Evolutionary conservation across 2,888 invertebrate species (phyloP).

Genomic region (Onchidella celtica): DNA sequence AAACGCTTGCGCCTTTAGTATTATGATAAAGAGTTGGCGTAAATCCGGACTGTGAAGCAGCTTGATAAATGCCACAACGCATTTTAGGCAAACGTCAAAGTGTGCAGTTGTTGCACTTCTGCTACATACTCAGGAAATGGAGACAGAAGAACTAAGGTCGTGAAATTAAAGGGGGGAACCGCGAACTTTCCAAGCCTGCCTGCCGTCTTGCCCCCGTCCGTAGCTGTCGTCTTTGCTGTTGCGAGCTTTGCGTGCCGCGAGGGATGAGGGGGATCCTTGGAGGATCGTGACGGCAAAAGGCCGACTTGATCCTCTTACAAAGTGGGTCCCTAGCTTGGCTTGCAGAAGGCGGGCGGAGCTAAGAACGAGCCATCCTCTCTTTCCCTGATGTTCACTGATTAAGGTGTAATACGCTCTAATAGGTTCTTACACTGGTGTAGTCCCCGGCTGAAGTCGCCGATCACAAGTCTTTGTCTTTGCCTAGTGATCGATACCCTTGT

Average conservation of each 20-base stretch:
- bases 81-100: too few relatives aligned
- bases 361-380: not conserved
- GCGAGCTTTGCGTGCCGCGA: slow-evolving; percentile 5
- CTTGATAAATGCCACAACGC: too few relatives aligned
- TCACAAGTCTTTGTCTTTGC: slow-evolving; percentile 12
- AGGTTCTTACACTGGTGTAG: slow-evolving; percentile 23
- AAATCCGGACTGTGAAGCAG: too few relatives aligned
- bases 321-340: not conserved
- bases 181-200: too few relatives aligned
- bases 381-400: slow-evolving; percentile 26
- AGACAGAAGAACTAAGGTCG: too few relatives aligned
- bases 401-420: slow-evolving; percentile 35
- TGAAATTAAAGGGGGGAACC: too few relatives aligned
- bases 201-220: too few relatives aligned
- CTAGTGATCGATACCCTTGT: slow-evolving; percentile 13
- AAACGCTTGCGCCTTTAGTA: too few relatives aligned
- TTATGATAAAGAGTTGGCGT: too few relatives aligned
- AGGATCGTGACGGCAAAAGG: slow-evolving; percentile 10
- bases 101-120: too few relatives aligned
- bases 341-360: not conserved
- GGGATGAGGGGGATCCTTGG: not conserved
- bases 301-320: slow-evolving; percentile 19
- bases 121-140: too few relatives aligned
- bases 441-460: slow-evolving; percentile 8
- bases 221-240: too few relatives aligned